A percentile compares a stretch with the other conserved stretches of the same genome.
Conservation (phyloP, 2,888 invertebrate genomes). For the Argyresthia albistria region DNA sequence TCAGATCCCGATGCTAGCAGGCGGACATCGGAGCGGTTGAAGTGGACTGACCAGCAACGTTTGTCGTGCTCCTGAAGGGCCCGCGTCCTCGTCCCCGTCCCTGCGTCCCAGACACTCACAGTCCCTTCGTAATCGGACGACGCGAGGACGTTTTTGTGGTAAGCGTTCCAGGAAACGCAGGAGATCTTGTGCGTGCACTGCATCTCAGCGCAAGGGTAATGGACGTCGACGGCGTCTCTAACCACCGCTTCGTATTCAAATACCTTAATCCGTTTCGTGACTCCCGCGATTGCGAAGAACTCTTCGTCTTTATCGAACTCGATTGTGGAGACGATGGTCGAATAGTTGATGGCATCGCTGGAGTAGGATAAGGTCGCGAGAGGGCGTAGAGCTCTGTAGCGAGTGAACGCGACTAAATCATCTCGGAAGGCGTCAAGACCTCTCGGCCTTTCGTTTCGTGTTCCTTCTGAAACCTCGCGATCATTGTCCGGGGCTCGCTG, state of each 20-base stretch:
- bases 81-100: conserved; percentile 80
- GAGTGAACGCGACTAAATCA: conserved; percentile 88
- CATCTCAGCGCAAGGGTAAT: conserved; percentile 95
- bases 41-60: conserved; percentile 96
- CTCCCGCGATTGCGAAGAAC: conserved; percentile 95
- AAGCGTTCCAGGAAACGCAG: conserved; percentile 94
- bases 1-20: conserved; percentile 94
- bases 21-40: conserved; percentile 91
- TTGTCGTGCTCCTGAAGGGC: conserved; percentile 91
- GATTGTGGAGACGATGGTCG: conserved; percentile 91
- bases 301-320: conserved; percentile 97
- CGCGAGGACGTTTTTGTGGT: conserved; percentile 89
- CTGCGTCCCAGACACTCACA: conserved; percentile 94
- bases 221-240: conserved; percentile 89
- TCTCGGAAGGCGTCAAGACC: conserved; percentile 85
- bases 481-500: conserved; percentile 27
- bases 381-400: conserved; percentile 79
- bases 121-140: conserved; percentile 96
- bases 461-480: conserved; percentile 12
- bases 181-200: conserved; percentile 93
- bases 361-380: conserved; percentile 92
- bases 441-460: conserved; percentile 18
- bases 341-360: conserved; percentile 89
- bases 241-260: conserved; percentile 92
- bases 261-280: conserved; percentile 93